Base-by-base conservation (phyloP, 2,113 vertebrate genomes). In the Himantopus leucocephalus region DNA sequence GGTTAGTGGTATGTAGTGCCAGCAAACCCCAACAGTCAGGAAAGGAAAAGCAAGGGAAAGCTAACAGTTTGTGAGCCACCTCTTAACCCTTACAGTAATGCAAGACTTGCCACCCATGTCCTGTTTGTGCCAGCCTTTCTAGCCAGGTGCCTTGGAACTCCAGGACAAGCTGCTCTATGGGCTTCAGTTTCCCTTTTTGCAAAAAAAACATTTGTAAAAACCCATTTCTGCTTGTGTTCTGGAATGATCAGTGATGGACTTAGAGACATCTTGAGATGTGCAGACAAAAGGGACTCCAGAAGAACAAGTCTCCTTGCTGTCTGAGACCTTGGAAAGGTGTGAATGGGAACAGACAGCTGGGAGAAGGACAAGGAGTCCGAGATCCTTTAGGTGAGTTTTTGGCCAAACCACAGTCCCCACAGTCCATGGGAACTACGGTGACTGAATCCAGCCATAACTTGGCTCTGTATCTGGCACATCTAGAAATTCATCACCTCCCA, bases 361-460 rank as follows among this genome's bases (percentile, higher is more conserved):
- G 47, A 74, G 41, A 85, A 58, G 43, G 34, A 72, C 11, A 60
- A 74, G 21, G 24, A 90, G 23, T 6, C 30, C 3, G 4, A 70
- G 21, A 76, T 29, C 32, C 58, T 68, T 62, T 5, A 8, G 58
- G 29, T 0, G 4, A 32, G 26, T 21, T 76, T 90, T 37, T 62
- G 64, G 50, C 20, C 59, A 53, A 72, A 55, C 7, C 18, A 4
- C 4, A 48, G 41, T 72, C 32, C 19, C 30, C 71, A 8, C 10
- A 32, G 32, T 13, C 39, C 16, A 8, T 16, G 56, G 41, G 53
- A 88, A 30, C 23, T 5, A 12, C 0, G 0, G 43, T 10, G 58
- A n/a, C 2, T 39, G 45, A 82, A 48, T 64, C 58, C 66, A 79
- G 47, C 48, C 22, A 3, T 35, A 32, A 21, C 6, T 3, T 20